Conservation (phyloP, 2,797 vertebrate species). For the Sebastes elongatus region DNA sequence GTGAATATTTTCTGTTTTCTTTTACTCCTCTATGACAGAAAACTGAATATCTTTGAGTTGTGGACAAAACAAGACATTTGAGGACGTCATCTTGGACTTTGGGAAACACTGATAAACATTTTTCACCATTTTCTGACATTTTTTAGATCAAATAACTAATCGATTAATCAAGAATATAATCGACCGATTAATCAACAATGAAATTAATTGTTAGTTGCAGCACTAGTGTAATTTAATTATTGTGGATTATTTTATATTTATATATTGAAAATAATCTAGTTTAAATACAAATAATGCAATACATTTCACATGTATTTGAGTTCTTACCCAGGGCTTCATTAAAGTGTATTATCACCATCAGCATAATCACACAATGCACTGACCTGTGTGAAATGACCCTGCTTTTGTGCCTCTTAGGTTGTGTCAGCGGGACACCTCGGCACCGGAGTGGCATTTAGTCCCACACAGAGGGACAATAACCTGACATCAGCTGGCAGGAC, state of each 20-base stretch:
- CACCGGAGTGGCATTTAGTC: conserved; percentile 41
- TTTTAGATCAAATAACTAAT: too few species aligned
- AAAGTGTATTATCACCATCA: not conserved
- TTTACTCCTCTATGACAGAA: too few species aligned
- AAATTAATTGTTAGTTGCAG: too few species aligned
- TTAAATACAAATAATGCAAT: not conserved
- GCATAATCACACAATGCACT: not conserved
- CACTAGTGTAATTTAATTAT: not conserved
- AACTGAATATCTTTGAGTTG: too few species aligned
- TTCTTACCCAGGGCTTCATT: not conserved
- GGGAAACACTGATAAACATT: too few species aligned
- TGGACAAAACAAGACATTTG: too few species aligned
- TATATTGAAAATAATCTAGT: not conserved
- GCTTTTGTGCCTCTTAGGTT: conserved; percentile 45
- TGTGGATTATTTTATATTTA: not conserved
- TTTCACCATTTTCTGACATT: too few species aligned
- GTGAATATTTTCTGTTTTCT: too few species aligned
- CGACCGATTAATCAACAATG: too few species aligned
- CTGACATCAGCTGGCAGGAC: conserved; percentile 72
- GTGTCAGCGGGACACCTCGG: conserved; percentile 40
- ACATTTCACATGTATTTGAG: not conserved
- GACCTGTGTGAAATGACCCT: not conserved
- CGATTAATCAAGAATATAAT: too few species aligned
- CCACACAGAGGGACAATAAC: conserved; percentile 48
- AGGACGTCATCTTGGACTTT: too few species aligned